Conservation (phyloP, 2,888 invertebrate species). For the Phortica okadai region DNA sequence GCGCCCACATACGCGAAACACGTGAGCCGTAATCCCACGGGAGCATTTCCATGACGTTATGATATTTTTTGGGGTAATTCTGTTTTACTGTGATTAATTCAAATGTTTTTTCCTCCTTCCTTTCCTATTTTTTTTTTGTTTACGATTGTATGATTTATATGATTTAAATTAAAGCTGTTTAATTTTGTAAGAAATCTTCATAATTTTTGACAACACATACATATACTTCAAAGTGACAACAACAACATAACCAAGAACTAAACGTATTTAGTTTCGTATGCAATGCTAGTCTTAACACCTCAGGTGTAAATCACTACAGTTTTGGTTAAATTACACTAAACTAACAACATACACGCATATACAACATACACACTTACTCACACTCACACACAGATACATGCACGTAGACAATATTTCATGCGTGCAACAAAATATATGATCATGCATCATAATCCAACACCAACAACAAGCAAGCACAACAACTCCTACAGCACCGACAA, state of each 20-base stretch:
- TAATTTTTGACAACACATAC: neutral
- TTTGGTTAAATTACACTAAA: slow-evolving; percentile 49
- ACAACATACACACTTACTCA: neutral
- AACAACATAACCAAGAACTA: neutral
- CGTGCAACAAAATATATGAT: slow-evolving; percentile 65
- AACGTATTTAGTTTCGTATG: slow-evolving; percentile 38
- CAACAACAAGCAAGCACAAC: slow-evolving; percentile 14
- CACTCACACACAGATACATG: slow-evolving; percentile 33
- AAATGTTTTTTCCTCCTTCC: slow-evolving; percentile 52
- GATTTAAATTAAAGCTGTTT: no score
- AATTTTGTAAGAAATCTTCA: neutral
- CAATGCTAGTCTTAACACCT: slow-evolving; percentile 60
- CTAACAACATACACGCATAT: slow-evolving; percentile 12
- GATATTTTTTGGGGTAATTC: slow-evolving; percentile 70
- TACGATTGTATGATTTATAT: no score
- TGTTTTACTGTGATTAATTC: slow-evolving; percentile 70
- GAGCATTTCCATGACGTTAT: slow-evolving; percentile 56
- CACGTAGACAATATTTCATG: slow-evolving; percentile 20
- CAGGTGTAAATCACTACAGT: slow-evolving; percentile 72
- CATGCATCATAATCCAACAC: slow-evolving; percentile 65
- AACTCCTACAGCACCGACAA: neutral
- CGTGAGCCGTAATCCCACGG: slow-evolving; percentile 49
- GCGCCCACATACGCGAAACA: slow-evolving; percentile 45
- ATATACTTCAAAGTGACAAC: neutral
- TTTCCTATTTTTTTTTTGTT: neutral